Base-by-base conservation (phyloP, 2,888 invertebrate genomes). In the Caenorhabditis sulstoni region DNA sequence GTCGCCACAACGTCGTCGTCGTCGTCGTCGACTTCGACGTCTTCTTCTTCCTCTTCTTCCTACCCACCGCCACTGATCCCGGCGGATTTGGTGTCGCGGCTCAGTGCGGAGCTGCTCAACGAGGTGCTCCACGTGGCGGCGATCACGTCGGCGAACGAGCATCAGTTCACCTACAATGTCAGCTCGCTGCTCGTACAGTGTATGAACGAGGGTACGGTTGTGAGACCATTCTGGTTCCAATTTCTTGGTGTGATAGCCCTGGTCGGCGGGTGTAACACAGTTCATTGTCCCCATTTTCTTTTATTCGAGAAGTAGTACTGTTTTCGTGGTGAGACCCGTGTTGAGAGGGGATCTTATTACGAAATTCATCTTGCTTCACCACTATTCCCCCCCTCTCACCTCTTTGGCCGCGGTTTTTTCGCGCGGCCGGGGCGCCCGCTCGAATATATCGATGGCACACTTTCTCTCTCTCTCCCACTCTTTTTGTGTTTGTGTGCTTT, bases 111-210 rank as follows among this genome's bases (percentile, higher is more conserved):
- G 44, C 39, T 50, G 14, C 29, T 68, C 14, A 16, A 41, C 9
- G 39, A 50, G 2, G 41, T 58, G 20, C n/a, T 68, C 3, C 41
- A 50, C n/a, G 23, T 59, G 29, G 50, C 50, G 2, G 49, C 39
- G 1, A 7, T 39, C 3, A 16, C 18, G 18, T 45, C 68, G 1
- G 41, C 16, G 22, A 68, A 39, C 20, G 59, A 50, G 16, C 37
- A 68, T 7, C 50, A 68, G 50, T 68, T 68, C 23, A 41, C 49
- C n/a, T 16, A 16, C 18, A 68, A 68, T n/a, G 57, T 59, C 3
- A n/a, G 16, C 20, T 12, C 62, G 16, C 18, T 62, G 37, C 14
- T 59, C n/a, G 11, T 45, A 7, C 47, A 59, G 47, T 59, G 18
- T 20, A 39, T 57, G 57, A 20, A 22, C 8, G 41, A 14, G 9